Base-by-base conservation (phyloP, 2,797 vertebrate species). In the Cottoperca gobio region DNA sequence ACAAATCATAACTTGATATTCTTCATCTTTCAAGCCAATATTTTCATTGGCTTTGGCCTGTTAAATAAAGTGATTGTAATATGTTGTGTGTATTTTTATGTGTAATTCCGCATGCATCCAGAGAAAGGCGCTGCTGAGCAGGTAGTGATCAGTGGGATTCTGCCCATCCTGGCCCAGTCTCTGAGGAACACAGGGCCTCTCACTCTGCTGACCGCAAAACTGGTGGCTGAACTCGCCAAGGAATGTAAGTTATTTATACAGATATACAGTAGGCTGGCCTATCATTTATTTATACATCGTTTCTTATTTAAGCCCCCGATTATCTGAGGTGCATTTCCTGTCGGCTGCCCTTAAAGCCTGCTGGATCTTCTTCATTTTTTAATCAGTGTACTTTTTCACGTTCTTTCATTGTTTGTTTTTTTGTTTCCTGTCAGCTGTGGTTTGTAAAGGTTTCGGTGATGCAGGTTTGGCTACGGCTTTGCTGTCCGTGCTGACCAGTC, bases 151-250 rank as follows among this genome's bases (percentile, higher is more conserved):
- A 95, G 94, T 23, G 94, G 93, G 23, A 93, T 97, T 81, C 93
- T 97, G 61, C 92, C 94, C 0, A 86, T 94, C 26, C 81, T 97
- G 85, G 92, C 95, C 42, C 91, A 94, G 84, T 90, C 94, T 65
- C 91, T 97, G 78, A 93, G 93, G 88, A 92, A 85, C 73, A 92
- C 92, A n/a, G 95, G 95, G 28, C 84, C 76, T 28, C 94, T 95
- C 3, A 89, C 92, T 6, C 65, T 91, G 73, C 94, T 94, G 48
- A 94, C 95, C 3, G 94, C 95, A 23, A 93, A 94, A 37, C 91
- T 97, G 28, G 94, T 97, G 66, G 94, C 96, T 45, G 96, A 97
- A 83, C 95, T 97, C 67, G 94, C 95, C 82, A 96, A 93, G 66
- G 95, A 97, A 9, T 92, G 96, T 97, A 75, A 61, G 96, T 74